Evolutionary conservation across 2,797 vertebrate species (phyloP).

Genomic region (Acipenser transmontanus): DNA sequence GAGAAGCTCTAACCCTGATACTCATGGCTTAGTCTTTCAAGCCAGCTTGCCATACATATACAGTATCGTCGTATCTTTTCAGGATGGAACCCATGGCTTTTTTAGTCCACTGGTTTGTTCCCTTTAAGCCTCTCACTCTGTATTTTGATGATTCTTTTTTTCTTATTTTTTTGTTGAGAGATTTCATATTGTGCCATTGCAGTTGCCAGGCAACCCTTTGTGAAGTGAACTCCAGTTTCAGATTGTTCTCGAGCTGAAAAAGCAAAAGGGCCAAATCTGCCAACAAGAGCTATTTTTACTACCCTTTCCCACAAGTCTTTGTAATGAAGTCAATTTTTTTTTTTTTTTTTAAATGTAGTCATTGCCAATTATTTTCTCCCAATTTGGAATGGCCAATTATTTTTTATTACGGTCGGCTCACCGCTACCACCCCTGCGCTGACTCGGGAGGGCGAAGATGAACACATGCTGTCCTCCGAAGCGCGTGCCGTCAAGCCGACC

Average conservation of each 20-base stretch:
- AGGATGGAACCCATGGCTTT: background rate
- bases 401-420: too few relatives aligned
- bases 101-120: conserved; percentile 5
- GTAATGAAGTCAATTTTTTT: conserved; percentile 31
- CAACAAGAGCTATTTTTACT: conserved; percentile 28
- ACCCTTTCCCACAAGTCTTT: conserved; percentile 21
- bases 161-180: conserved; percentile 25
- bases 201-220: conserved; percentile 39
- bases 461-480: too few relatives aligned
- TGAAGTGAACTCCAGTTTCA: conserved; percentile 19
- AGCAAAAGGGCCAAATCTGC: conserved; percentile 29
- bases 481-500: too few relatives aligned
- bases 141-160: conserved; percentile 3
- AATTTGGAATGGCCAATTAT: too few relatives aligned
- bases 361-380: too few relatives aligned
- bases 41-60: background rate
- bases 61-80: background rate
- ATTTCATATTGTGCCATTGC: conserved; percentile 24
- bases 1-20: too few relatives aligned
- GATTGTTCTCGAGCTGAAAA: conserved; percentile 33
- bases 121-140: conserved; percentile 1
- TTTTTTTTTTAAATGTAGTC: too few relatives aligned
- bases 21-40: background rate
- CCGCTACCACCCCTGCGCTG: too few relatives aligned
- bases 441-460: too few relatives aligned